Conservation (phyloP, 2,888 invertebrate genomes). For the Incurvaria masculella region DNA sequence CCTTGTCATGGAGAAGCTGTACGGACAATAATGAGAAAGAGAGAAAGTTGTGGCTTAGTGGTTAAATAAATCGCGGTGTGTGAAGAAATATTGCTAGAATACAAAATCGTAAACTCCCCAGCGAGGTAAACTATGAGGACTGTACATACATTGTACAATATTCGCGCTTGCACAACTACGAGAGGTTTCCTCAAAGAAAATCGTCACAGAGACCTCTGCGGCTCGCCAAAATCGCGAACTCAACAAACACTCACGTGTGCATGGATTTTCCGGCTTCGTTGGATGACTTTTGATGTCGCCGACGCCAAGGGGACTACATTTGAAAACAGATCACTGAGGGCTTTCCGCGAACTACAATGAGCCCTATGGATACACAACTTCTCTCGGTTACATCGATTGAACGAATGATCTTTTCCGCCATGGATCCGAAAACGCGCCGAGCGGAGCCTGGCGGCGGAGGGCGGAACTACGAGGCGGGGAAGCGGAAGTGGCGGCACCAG, state of each 20-base stretch:
- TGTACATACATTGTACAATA: neutral
- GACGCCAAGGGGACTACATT: constrained; percentile 51
- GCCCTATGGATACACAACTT: constrained; percentile 46
- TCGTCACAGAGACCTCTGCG: too few species aligned
- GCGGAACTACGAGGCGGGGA: too few species aligned
- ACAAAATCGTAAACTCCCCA: too few species aligned
- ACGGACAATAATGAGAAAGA: too few species aligned
- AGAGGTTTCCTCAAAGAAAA: neutral
- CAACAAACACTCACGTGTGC: constrained; percentile 40
- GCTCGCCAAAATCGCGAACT: constrained; percentile 9
- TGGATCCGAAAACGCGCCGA: too few species aligned
- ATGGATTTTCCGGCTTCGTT: constrained; percentile 48
- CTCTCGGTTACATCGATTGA: constrained; percentile 43
- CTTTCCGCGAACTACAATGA: constrained; percentile 54
- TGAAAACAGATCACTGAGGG: constrained; percentile 47
- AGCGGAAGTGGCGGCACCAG: too few species aligned
- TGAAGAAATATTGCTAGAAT: too few species aligned
- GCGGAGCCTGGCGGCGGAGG: too few species aligned
- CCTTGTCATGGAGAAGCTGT: too few species aligned
- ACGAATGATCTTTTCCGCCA: constrained; percentile 27
- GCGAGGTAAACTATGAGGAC: too few species aligned
- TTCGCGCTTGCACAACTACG: neutral
- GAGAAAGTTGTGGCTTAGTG: too few species aligned
- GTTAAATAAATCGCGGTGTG: too few species aligned
- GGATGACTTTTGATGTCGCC: constrained; percentile 31